Conservation (phyloP, 2,113 vertebrate species). For the Xyliphius kryptos region DNA sequence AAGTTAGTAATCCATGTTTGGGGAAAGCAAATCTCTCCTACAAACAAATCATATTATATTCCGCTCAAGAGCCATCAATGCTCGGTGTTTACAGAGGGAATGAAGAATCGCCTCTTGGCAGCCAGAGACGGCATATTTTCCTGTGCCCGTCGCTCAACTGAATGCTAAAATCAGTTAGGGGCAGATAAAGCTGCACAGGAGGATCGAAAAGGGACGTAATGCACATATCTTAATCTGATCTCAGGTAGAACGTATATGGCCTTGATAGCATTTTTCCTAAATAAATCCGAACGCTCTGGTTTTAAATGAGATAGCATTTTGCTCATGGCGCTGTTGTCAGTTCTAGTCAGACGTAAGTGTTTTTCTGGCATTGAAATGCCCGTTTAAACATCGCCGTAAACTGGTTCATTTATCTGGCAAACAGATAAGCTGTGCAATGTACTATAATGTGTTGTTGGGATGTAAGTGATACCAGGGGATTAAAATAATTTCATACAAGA, state of each 20-base stretch:
- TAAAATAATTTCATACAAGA: too few species aligned
- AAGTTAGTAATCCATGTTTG: conserved; percentile 48
- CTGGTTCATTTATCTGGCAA: too few species aligned
- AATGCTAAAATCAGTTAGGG: not conserved
- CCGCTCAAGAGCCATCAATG: not conserved
- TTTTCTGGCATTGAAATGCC: not conserved
- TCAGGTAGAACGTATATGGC: not conserved
- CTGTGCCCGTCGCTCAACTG: not conserved
- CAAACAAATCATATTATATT: conserved; percentile 40
- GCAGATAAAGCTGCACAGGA: not conserved
- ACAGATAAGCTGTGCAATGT: too few species aligned
- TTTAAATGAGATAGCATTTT: not conserved
- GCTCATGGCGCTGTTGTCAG: not conserved
- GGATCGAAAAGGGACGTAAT: not conserved
- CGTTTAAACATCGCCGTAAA: too few species aligned
- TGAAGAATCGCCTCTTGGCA: conserved; percentile 1
- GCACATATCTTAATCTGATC: not conserved
- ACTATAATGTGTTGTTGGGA: too few species aligned
- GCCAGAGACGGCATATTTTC: not conserved
- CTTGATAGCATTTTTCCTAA: not conserved
- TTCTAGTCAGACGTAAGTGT: not conserved
- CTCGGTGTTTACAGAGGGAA: not conserved
- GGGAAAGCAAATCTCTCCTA: conserved; percentile 42
- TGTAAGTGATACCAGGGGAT: too few species aligned
- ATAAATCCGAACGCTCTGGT: not conserved